phyloP scores from a whole-genome alignment of 2,797 vertebrate species.

The Anabacerthia variegaticeps region DNA sequence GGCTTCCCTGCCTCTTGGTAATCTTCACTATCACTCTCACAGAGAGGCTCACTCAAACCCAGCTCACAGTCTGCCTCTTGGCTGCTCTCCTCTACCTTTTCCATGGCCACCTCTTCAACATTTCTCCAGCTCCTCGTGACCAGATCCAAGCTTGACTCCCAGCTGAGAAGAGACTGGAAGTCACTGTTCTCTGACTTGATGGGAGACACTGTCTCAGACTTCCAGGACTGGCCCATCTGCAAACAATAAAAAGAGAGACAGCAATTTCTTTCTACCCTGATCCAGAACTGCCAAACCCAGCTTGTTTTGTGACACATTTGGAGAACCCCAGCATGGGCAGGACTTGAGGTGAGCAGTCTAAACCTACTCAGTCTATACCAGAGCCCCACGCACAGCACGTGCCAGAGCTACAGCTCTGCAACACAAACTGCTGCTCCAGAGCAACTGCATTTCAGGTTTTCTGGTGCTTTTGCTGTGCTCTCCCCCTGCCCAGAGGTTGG shows the following conservation, averaged over 20 bases:
- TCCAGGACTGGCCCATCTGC: slow-evolving; percentile 66
- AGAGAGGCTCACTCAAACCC: slow-evolving; percentile 45
- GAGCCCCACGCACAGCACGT: not conserved
- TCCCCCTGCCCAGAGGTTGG: not conserved
- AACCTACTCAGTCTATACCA: not conserved
- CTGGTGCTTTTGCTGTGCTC: not conserved
- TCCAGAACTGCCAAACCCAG: not conserved
- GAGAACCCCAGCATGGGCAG: not conserved
- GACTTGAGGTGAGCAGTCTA: not conserved
- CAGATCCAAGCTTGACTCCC: slow-evolving; percentile 71
- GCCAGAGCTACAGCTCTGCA: not conserved
- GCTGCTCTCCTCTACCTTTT: slow-evolving; percentile 66
- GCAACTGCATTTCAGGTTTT: not conserved
- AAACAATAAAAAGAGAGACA: slow-evolving; percentile 48
- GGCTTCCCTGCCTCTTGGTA: slow-evolving; percentile 25
- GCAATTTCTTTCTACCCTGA: not conserved
- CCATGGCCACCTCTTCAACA: slow-evolving; percentile 41
- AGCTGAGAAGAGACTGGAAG: slow-evolving; percentile 66
- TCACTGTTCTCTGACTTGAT: slow-evolving; percentile 69
- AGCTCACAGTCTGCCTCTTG: not conserved
- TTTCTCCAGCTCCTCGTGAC: slow-evolving; percentile 67
- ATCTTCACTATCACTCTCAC: slow-evolving; percentile 41
- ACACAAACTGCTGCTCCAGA: not conserved
- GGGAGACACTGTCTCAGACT: slow-evolving; percentile 48
- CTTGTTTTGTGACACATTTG: not conserved